Conservation (phyloP, 2,888 invertebrate genomes). For the Notodromas monacha region DNA sequence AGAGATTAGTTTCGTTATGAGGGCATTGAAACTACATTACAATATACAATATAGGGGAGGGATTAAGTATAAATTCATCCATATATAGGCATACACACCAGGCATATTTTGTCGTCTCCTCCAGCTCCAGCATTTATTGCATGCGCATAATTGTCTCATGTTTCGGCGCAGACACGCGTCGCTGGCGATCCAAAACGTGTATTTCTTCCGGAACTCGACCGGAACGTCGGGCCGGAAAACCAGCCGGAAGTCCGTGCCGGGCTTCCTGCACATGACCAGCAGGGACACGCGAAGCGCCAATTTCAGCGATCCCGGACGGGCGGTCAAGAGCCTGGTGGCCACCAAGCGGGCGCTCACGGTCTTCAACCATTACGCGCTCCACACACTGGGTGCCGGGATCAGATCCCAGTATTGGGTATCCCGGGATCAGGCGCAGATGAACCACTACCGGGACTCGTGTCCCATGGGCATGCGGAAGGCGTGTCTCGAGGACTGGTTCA, state of each 20-base stretch:
- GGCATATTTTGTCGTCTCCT: too few relatives aligned
- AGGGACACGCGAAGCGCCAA: constrained; percentile 23
- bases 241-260: too few relatives aligned
- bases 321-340: constrained; percentile 34
- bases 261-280: constrained; percentile 17
- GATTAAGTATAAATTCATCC: too few relatives aligned
- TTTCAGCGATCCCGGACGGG: constrained; percentile 27
- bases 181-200: constrained; percentile 33
- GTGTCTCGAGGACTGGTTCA: constrained; percentile 10
- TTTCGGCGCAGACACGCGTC: too few relatives aligned
- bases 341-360: constrained; percentile 30
- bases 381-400: constrained; percentile 19
- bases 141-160: too few relatives aligned
- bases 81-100: too few relatives aligned
- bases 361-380: constrained; percentile 38
- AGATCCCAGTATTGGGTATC: constrained; percentile 23
- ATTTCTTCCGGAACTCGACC: constrained; percentile 23
- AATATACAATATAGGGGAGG: too few relatives aligned
- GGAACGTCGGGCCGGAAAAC: constrained; percentile 6
- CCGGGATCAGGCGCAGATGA: constrained; percentile 25
- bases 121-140: too few relatives aligned
- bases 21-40: too few relatives aligned
- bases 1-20: too few relatives aligned
- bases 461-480: constrained; percentile 10
- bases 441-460: constrained; percentile 27